Evolutionary conservation across 2,888 invertebrate genomes (phyloP).

Genomic region (Linyphia triangularis): DNA sequence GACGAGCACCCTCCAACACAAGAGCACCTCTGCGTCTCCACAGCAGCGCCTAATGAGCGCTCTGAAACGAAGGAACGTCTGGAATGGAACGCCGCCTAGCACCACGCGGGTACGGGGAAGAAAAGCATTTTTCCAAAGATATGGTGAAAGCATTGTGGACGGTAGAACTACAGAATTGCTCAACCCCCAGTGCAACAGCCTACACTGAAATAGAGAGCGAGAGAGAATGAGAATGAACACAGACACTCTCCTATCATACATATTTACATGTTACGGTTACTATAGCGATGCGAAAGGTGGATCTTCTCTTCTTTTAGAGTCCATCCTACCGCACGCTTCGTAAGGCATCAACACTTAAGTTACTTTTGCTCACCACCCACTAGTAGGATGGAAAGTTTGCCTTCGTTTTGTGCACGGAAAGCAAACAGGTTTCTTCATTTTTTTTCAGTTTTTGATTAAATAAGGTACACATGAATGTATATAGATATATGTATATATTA

Average conservation of each 20-base stretch:
- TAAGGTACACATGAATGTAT: conserved; percentile 61
- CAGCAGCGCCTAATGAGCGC: no score
- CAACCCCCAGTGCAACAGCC: conserved; percentile 12
- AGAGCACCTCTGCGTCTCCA: not conserved
- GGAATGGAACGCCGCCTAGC: conserved; percentile 3
- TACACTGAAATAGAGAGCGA: conserved; percentile 3
- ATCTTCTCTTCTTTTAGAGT: not conserved
- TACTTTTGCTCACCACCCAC: conserved; percentile 11
- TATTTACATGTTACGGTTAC: not conserved
- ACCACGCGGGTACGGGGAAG: not conserved
- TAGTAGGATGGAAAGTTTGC: conserved; percentile 21
- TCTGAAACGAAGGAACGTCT: not conserved
- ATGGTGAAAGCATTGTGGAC: conserved; percentile 71
- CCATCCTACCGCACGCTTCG: not conserved
- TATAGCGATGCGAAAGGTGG: not conserved
- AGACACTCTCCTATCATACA: conserved; percentile 40
- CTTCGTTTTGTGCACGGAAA: not conserved
- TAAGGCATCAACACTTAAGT: conserved; percentile 23
- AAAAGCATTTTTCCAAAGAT: conserved; percentile 38
- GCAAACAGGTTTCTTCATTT: conserved; percentile 12
- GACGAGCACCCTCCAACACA: not conserved
- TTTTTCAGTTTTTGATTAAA: conserved; percentile 63
- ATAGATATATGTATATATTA: conserved; percentile 57
- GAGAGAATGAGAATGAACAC: conserved; percentile 30
- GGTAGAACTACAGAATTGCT: conserved; percentile 68